Percentiles rank a stretch among this genome's conserved stretches.
Conservation (phyloP, 2,888 invertebrate species). For the Caenorhabditis sp. region DNA sequence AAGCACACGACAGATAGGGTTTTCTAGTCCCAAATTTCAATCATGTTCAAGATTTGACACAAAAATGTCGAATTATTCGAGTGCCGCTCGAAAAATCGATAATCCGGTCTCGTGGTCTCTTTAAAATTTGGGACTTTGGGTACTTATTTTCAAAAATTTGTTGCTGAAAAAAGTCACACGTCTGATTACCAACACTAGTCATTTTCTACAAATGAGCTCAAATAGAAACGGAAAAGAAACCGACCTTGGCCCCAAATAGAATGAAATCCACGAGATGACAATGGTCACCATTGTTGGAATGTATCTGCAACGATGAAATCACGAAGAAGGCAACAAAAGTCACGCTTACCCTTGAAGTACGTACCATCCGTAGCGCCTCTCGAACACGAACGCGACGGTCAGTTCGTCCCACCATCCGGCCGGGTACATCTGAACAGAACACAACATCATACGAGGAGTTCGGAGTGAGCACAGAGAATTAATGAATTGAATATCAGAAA, state of each 20-base stretch:
- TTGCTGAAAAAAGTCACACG: too few species aligned
- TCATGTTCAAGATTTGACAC: too few species aligned
- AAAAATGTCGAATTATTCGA: too few species aligned
- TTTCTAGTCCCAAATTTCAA: too few species aligned
- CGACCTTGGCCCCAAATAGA: conserved; percentile 78
- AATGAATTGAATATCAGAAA: background rate
- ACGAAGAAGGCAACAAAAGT: background rate
- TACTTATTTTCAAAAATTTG: too few species aligned
- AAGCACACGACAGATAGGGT: too few species aligned
- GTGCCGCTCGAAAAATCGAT: too few species aligned
- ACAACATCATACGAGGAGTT: background rate
- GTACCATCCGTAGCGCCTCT: conserved; percentile 79
- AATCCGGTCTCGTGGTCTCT: too few species aligned
- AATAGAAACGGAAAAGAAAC: background rate
- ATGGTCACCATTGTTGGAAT: conserved; percentile 79
- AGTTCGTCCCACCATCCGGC: conserved; percentile 79
- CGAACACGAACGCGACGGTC: conserved; percentile 78
- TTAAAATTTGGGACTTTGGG: too few species aligned
- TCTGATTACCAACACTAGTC: too few species aligned
- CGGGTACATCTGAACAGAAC: conserved; percentile 73
- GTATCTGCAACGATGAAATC: conserved; percentile 51
- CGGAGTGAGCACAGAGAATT: background rate
- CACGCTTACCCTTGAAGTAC: conserved; percentile 73
- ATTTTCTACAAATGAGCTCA: too few species aligned
- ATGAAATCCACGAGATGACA: conserved; percentile 79